Evolutionary conservation across 2,113 vertebrate species (phyloP), one percentile per base, ranked within the genome.

Genomic region (Engystomops pustulosus): DNA sequence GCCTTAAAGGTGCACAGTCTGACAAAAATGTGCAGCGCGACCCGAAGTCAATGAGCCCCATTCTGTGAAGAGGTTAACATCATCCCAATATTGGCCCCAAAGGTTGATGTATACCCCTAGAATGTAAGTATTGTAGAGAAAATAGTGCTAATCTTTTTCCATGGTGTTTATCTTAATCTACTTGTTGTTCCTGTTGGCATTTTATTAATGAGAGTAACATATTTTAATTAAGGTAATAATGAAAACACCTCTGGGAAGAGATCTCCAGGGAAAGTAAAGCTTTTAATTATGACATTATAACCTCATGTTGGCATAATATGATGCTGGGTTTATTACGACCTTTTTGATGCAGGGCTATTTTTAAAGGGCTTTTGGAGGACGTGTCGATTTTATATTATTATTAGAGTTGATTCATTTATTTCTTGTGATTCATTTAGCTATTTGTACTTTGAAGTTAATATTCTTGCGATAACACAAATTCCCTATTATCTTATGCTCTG

Each of bases 191-290:
- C 71, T 49, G 23, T 45, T 25, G 25, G 71, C 14, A 49, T 74
- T 49, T 74, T 49, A 45, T 49, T 74, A 74, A 74, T 49, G 71
- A 49, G 71, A 32, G 44, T 49, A 74, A 49, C 71, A 74, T 49
- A 49, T 74, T 49, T 74, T 74, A 47, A 74, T 72, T 72, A 72
- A 72, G 41, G 23, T 74, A 51, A 74, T 74, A 74, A 49, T 30
- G 71, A 14, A 10, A 18, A 74, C 23, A 17, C 44, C 71, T 49
- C 71, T 32, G 71, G 71, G 71, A 32, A 30, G 15, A 51, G 45
- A 49, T 49, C 71, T 74, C 23, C 49, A 17, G 71, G 71, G 44
- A 47, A 17, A 49, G 12, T 30, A 47, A 49, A 74, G 23, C 44
- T 74, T 74, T 49, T 74, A 74, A 49, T 49, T 30, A 74, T 45